Evolutionary conservation across 2,113 vertebrate species (phyloP), one percentile per base, ranked within the genome.

Genomic region (Lipophrys pholis): DNA sequence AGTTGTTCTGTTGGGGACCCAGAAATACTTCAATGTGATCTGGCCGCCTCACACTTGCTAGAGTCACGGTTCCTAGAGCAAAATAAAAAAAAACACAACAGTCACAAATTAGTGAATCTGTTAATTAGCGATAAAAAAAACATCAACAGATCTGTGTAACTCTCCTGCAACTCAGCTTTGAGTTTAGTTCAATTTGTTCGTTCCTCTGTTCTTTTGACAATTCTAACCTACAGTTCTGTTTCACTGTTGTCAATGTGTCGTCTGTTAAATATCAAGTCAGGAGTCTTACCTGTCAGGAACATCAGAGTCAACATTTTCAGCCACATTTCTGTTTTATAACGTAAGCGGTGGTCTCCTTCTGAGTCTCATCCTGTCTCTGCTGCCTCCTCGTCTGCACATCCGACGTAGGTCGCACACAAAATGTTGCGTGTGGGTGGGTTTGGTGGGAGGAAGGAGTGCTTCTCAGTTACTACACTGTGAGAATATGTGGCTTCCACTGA

Each of bases 241-340:
- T 30, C 2, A 4, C 21, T 42, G 41, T 42, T 42, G 41, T 10
- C 41, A 42, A 10, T 42, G 41, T 15, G 46, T 40, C 16, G 1
- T 40, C 7, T 48, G 12, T 45, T 60, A 5, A 50, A 50, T 30
- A 43, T 54, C 3, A 66, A 42, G 12, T 60, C 38, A 15, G 11
- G 4, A 14, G 6, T 55, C 85, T 78, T 76, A 93, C 92, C 90
- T 84, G 76, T 69, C 0, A 92, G 71, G 0, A 89, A 16, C 55
- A 87, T 3, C 43, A 82, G 54, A 30, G 57, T 76, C 0, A 14
- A 48, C 4, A 5, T 11, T 5, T 39, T 78, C 62, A 64, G 61
- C 39, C 40, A 76, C 75, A 82, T 80, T 74, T 82, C 46, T 81
- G 85, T 88, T 5, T 12, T 76, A 12, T 68, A 5, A 21, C 60